Base-by-base conservation (phyloP, 2,113 vertebrate genomes). In the Rhizomys pruinosus region DNA sequence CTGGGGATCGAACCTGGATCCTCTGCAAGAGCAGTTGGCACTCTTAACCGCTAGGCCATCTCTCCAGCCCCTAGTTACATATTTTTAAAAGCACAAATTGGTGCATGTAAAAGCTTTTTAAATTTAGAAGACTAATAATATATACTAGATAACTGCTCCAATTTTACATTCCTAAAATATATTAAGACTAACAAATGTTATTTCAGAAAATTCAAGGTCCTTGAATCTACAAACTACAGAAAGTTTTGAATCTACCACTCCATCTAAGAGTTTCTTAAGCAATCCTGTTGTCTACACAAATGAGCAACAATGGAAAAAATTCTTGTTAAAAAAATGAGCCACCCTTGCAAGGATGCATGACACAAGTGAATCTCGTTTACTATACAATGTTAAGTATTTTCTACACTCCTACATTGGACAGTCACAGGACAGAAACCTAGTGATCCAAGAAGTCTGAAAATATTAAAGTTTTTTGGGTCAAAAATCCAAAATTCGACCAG, bases 261-360 rank as follows among this genome's bases (percentile, higher is more conserved):
- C 81, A 77, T 59, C 86, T 47, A 87, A 86, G 73, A 34, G 68
- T 92, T 94, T 76, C 61, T 89, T 87, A 91, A 90, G 63, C 81
- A 72, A 96, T 73, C 16, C 73, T 79, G n/a, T 73, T 94, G 87
- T 78, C 73, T 37, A 85, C 12, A 96, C 32, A 94, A 89, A 94
- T 19, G 82, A 95, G 20, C 87, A 95, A 94, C 93, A 92, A 85
- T 59, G 39, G 68, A n/a, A 90, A 89, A 52, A 92, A 29, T 57
- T 86, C 81, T 71, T 87, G 88, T 93, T 95, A 72, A 80, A 91
- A n/a, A 95, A 64, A 92, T 6, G 78, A 96, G 78, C 82, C 82
- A 61, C 47, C 74, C 44, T 92, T 82, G 34, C 29, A 90, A 92
- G 52, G 79, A 86, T 19, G 20, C 74, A 74, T 84, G 66, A 89